These are phyloP conservation scores for Ophioninae sp. DNA, from an alignment of 2,888 invertebrate species.

Conservation along the genomic window DNA sequence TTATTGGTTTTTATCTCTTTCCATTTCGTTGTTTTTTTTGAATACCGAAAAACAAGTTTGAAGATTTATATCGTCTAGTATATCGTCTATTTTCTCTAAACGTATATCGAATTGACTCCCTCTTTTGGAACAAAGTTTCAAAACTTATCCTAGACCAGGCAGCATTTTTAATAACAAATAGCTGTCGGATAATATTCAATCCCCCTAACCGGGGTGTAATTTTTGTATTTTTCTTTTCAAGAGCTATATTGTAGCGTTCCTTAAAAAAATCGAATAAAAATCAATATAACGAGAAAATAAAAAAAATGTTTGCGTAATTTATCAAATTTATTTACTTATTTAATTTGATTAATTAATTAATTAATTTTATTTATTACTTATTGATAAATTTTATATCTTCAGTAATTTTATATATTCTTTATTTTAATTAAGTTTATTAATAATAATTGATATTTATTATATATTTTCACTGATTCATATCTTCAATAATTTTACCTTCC, in stretches of 20 bases:
- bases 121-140: neutral
- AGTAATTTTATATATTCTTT: too few species aligned
- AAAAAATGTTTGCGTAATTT: too few species aligned
- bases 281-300: too few species aligned
- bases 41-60: neutral
- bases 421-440: neutral
- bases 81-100: neutral
- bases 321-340: neutral
- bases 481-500: slow-evolving; percentile 84
- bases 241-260: too few species aligned
- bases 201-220: too few species aligned
- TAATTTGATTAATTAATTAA: neutral
- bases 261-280: too few species aligned
- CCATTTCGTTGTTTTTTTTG: neutral
- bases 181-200: neutral
- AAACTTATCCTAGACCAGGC: neutral
- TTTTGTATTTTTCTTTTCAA: too few species aligned
- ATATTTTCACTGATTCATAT: neutral
- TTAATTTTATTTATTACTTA: neutral
- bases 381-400: slow-evolving; percentile 5
- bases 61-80: too few species aligned
- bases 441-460: neutral
- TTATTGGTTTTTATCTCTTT: neutral
- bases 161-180: neutral
- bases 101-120: neutral